Evolutionary conservation across 2,113 vertebrate genomes (phyloP), one percentile per base, ranked within the genome.

Genomic region (Otis tarda): DNA sequence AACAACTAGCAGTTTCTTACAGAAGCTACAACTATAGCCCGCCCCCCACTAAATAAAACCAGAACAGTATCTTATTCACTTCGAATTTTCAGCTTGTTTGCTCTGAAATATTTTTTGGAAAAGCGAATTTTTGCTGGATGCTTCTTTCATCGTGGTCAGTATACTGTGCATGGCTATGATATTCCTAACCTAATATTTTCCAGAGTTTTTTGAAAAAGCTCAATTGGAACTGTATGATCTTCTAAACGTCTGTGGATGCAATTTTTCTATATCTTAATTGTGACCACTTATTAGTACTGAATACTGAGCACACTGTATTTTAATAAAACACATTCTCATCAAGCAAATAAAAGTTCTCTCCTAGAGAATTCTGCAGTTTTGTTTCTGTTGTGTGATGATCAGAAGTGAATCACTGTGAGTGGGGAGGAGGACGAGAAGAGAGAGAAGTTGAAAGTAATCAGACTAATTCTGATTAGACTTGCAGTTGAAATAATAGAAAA

Each of bases 401-500:
- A 85, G 55, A 90, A 96, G 3, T 83, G 70, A 90, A 71, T 82
- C 35, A 60, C 31, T 79, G 33, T 76, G 39, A 83, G 28, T 79
- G 18, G 9, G 30, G 75, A 80, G 61, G 41, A 85, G 35, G 28
- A 49, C 37, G 13, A 83, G 53, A 50, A 60, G 45, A 3, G 14
- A 68, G 47, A 82, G 35, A 82, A 91, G 6, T 1, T 91, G 70
- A 60, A 90, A 87, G 28, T 43, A 85, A 76, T 60, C 25, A 64
- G 18, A 35, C 25, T 60, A 86, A 81, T 95, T 91, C 50, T 83
- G 55, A 89, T 80, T 86, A 77, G 41, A 43, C 28, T 94, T 74
- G 41, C 41, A 59, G 19, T 8, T 74, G 41, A 81, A 94, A 89
- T 88, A 90, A 71, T 52, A 83, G 31, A 81, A 93, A 81, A 91